phyloP scores from a whole-genome alignment of 2,888 invertebrate species.

The Saturnia pavonia region DNA sequence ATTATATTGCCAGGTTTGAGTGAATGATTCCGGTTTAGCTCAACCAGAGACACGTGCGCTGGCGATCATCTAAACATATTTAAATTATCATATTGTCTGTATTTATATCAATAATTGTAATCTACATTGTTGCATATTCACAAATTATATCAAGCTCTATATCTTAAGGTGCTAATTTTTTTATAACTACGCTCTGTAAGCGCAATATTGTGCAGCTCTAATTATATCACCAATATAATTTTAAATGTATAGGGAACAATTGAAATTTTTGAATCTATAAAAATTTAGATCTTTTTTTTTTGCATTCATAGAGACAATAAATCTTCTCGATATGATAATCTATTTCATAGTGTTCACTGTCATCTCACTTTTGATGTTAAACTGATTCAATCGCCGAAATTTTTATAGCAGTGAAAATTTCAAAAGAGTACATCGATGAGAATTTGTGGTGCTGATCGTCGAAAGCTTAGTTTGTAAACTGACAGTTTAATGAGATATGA shows the following conservation, averaged over 20 bases:
- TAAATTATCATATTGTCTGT: neutral
- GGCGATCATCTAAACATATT: neutral
- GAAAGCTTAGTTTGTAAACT: too few species aligned
- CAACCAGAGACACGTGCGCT: neutral
- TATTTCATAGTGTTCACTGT: neutral
- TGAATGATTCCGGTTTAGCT: neutral
- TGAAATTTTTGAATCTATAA: neutral
- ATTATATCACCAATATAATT: constrained; percentile 19
- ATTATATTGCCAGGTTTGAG: constrained; percentile 32
- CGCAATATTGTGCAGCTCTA: constrained; percentile 38
- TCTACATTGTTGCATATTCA: neutral
- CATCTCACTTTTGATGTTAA: neutral
- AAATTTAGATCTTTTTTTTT: neutral
- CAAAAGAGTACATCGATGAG: neutral
- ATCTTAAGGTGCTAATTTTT: constrained; percentile 11
- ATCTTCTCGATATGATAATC: neutral
- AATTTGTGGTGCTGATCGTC: neutral
- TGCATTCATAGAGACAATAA: neutral
- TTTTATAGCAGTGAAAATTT: neutral
- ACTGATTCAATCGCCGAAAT: neutral
- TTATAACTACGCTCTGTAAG: constrained; percentile 29
- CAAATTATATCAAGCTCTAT: constrained; percentile 9
- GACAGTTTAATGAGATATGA: neutral
- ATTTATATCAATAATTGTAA: neutral
- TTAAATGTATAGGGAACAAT: neutral